Percentiles rank a stretch among this genome's conserved stretches.
These are phyloP conservation scores for Drosophila navojoa DNA, from an alignment of 1,140 invertebrate genomes.

Conservation along the genomic window DNA sequence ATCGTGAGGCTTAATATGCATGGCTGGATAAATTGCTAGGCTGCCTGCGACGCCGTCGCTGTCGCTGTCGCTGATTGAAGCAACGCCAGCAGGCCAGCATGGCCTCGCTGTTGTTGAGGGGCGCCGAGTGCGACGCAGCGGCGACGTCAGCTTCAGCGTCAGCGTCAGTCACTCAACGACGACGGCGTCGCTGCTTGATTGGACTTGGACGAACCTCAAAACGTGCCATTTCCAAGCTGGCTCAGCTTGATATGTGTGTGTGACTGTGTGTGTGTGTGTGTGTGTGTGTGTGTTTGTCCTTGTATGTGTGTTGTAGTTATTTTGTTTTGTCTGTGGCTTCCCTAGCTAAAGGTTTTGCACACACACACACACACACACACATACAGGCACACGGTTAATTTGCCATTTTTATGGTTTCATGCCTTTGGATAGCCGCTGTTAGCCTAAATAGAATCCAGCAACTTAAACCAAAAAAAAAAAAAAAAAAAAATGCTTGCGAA, in stretches of 20 bases:
- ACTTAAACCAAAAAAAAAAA: background rate
- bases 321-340: slow-evolving; percentile 78
- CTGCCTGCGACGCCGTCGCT: slow-evolving; percentile 50
- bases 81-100: slow-evolving; percentile 31
- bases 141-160: slow-evolving; percentile 29
- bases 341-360: slow-evolving; percentile 60
- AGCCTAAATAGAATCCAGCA: slow-evolving; percentile 46
- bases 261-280: slow-evolving; percentile 11
- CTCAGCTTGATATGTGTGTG: slow-evolving; percentile 43
- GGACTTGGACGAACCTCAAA: slow-evolving; percentile 77
- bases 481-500: slow-evolving; percentile 20
- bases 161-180: slow-evolving; percentile 46
- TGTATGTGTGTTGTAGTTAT: slow-evolving; percentile 42
- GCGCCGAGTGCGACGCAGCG: slow-evolving; percentile 30
- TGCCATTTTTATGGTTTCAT: slow-evolving; percentile 83
- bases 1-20: slow-evolving; percentile 82
- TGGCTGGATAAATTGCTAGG: slow-evolving; percentile 81
- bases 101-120: slow-evolving; percentile 48
- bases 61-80: slow-evolving; percentile 46
- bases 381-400: slow-evolving; percentile 61
- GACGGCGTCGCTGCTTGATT: slow-evolving; percentile 60
- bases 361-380: background rate
- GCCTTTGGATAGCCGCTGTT: slow-evolving; percentile 51
- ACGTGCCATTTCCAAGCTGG: slow-evolving; percentile 73
- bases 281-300: slow-evolving; percentile 27